These are phyloP conservation scores for Dyspetes luteomarginatus DNA, from an alignment of 2,888 invertebrate genomes.

Conservation along the genomic window DNA sequence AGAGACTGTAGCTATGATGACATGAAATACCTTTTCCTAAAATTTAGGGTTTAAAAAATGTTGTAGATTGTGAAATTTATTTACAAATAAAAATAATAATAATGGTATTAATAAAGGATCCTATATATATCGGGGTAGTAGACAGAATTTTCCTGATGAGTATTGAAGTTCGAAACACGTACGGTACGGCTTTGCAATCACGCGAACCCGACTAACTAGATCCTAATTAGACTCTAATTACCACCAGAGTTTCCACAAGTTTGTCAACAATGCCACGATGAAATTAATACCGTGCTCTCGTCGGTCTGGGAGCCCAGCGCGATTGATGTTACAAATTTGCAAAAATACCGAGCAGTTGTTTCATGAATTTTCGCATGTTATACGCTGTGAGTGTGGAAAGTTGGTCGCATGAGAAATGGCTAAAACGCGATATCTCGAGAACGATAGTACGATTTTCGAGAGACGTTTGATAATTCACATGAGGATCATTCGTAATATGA, in stretches of 20 bases:
- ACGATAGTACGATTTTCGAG: not conserved
- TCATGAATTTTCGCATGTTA: not conserved
- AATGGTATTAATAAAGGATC: not conserved
- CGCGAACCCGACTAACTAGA: constrained; percentile 10
- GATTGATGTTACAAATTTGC: constrained; percentile 41
- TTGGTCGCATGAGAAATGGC: constrained; percentile 1
- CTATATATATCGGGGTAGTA: not conserved
- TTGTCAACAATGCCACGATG: constrained; percentile 35
- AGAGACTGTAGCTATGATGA: too few species aligned
- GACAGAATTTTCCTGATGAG: not conserved
- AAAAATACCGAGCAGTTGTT: not conserved
- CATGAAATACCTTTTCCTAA: too few species aligned
- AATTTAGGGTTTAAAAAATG: too few species aligned
- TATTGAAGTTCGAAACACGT: constrained; percentile 17
- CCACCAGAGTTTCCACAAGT: not conserved
- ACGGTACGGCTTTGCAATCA: constrained; percentile 10
- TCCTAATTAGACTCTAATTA: constrained; percentile 52
- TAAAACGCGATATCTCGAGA: too few species aligned
- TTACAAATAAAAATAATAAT: not conserved
- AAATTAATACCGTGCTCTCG: constrained; percentile 31
- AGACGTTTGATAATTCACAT: constrained; percentile 24
- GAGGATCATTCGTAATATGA: not conserved
- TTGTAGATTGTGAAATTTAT: too few species aligned
- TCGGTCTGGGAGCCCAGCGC: too few species aligned
- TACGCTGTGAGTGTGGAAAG: constrained; percentile 4